These are phyloP conservation scores for Drosophila navojoa DNA, from an alignment of 1,140 invertebrate genomes.

Conservation along the genomic window DNA sequence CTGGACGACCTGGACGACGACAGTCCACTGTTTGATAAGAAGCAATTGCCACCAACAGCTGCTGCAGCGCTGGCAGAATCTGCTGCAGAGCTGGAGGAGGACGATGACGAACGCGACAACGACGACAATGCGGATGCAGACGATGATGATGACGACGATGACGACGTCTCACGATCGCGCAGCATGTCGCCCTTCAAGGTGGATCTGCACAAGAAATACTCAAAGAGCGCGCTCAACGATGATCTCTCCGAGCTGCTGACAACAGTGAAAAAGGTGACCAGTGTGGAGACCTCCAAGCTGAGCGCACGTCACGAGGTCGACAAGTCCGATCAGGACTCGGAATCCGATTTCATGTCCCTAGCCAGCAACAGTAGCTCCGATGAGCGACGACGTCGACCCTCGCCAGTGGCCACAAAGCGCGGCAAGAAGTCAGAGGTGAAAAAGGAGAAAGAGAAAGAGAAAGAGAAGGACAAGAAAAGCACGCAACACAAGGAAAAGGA, in stretches of 20 bases:
- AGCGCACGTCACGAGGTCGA: constrained; percentile 59
- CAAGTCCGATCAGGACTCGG: constrained; percentile 46
- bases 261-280: constrained; percentile 74
- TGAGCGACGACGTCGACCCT: constrained; percentile 28
- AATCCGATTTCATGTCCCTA: constrained; percentile 70
- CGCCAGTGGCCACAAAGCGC: constrained; percentile 34
- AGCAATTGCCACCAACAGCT: constrained; percentile 72
- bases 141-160: constrained; percentile 56
- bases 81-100: constrained; percentile 73
- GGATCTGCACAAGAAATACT: constrained; percentile 84
- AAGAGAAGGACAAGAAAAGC: constrained; percentile 44
- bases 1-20: constrained; percentile 29
- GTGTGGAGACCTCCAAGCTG: constrained; percentile 57
- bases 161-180: constrained; percentile 57
- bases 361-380: constrained; percentile 53
- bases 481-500: constrained; percentile 33
- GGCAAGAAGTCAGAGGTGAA: constrained; percentile 37
- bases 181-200: constrained; percentile 83
- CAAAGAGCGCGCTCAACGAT: constrained; percentile 83
- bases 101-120: constrained; percentile 47
- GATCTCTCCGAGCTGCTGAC: constrained; percentile 79
- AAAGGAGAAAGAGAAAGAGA: constrained; percentile 35
- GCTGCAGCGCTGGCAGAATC: constrained; percentile 72
- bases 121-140: constrained; percentile 44
- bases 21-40: constrained; percentile 49